A percentile compares a stretch with the other conserved stretches of the same genome.
Conservation (phyloP, 2,113 vertebrate species). For the Nyctereutes procyonoides region DNA sequence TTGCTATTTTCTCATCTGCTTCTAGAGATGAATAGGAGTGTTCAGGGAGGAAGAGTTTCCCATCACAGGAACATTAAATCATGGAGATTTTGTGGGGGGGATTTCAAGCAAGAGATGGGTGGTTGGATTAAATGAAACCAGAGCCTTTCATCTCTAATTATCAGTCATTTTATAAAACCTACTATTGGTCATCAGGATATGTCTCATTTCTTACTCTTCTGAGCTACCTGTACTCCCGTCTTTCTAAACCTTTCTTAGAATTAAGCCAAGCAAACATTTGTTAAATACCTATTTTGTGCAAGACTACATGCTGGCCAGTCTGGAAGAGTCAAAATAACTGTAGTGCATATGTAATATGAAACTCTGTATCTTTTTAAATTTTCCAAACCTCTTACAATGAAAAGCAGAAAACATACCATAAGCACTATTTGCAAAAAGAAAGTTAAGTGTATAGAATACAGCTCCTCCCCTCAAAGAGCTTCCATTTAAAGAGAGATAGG, state of each 20-base stretch:
- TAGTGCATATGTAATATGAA: neutral
- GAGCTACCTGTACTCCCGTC: neutral
- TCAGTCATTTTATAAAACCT: neutral
- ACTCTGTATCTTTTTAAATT: neutral
- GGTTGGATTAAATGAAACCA: neutral
- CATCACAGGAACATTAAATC: neutral
- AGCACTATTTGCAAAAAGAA: neutral
- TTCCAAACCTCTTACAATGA: neutral
- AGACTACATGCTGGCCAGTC: neutral
- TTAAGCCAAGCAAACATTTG: neutral
- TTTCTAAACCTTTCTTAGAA: neutral
- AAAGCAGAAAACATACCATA: neutral
- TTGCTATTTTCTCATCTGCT: neutral
- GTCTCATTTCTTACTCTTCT: neutral
- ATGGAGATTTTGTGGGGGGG: neutral
- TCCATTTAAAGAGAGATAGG: neutral
- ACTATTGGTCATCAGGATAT: neutral
- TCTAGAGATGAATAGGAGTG: neutral
- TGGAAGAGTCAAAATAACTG: neutral
- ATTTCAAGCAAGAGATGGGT: neutral
- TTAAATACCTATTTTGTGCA: neutral
- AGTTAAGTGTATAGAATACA: neutral
- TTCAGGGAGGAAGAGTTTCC: neutral
- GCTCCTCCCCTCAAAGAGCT: neutral
- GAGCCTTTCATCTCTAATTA: neutral